Evolutionary conservation across 2,113 vertebrate species (phyloP).

Genomic region (Lichenostomus cassidix): DNA sequence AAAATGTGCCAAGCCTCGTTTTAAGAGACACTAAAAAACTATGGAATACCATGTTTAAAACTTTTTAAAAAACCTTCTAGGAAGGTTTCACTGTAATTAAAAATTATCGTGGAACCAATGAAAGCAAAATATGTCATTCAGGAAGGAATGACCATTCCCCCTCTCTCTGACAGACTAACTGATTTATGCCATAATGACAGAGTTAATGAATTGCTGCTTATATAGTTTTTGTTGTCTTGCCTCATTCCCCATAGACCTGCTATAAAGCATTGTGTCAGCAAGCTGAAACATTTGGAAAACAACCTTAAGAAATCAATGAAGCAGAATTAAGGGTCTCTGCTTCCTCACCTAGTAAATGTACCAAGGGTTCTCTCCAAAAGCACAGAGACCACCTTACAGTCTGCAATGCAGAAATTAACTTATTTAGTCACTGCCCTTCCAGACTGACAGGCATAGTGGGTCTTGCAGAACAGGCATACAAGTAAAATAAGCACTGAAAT

Average conservation of each 20-base stretch:
- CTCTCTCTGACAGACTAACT: background rate
- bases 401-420: background rate
- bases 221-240: background rate
- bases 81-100: background rate
- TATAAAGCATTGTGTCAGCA: background rate
- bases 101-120: background rate
- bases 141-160: background rate
- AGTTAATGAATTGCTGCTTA: background rate
- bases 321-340: background rate
- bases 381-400: background rate
- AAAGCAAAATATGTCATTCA: background rate
- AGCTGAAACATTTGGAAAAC: background rate
- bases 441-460: background rate
- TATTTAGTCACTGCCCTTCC: background rate
- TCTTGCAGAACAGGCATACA: background rate
- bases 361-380: background rate
- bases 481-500: background rate
- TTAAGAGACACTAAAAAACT: background rate
- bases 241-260: background rate
- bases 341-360: background rate
- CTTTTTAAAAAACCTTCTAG: background rate
- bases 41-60: background rate
- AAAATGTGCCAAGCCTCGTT: background rate
- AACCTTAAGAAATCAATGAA: background rate
- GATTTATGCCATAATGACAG: background rate